Conservation (phyloP, 2,113 vertebrate genomes). For the Lipophrys pholis region DNA sequence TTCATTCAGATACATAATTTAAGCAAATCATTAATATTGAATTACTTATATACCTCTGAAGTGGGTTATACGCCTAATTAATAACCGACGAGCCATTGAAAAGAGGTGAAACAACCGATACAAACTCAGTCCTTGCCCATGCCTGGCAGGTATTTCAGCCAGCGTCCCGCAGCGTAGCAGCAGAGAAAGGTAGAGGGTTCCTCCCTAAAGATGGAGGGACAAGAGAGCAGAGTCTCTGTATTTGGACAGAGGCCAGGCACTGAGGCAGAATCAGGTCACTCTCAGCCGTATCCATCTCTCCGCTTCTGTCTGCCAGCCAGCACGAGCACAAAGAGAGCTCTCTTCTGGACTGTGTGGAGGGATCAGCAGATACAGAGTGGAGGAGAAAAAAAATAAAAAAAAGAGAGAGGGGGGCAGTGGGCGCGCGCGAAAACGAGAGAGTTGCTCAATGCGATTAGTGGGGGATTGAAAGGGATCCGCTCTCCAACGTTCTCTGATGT, state of each 20-base stretch:
- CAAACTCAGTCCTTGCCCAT: not conserved
- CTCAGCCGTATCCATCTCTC: conserved; percentile 77
- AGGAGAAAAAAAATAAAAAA: conserved; percentile 21
- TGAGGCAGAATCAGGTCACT: conserved; percentile 82
- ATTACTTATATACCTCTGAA: not conserved
- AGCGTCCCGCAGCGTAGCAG: conserved; percentile 16
- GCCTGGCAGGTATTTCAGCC: conserved; percentile 24
- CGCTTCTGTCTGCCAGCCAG: conserved; percentile 73
- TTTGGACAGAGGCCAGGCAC: conserved; percentile 69
- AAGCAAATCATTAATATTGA: not conserved
- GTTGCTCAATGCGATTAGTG: conserved; percentile 73
- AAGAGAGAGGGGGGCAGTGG: conserved; percentile 46
- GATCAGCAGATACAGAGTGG: conserved; percentile 68
- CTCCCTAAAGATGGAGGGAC: conserved; percentile 56
- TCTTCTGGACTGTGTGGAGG: conserved; percentile 73
- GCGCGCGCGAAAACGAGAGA: conserved; percentile 44
- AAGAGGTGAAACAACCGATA: conserved; percentile 1
- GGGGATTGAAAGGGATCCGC: conserved; percentile 68
- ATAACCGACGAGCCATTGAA: not conserved
- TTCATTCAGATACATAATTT: too few species aligned
- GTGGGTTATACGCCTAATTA: not conserved
- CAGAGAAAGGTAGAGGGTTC: conserved; percentile 29
- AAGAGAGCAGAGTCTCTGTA: conserved; percentile 56
- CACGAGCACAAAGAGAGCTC: conserved; percentile 76
- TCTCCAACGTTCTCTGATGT: conserved; percentile 73